These are phyloP conservation scores for Etheostoma nigrum DNA, from an alignment of 2,797 vertebrate genomes.

Conservation along the genomic window DNA sequence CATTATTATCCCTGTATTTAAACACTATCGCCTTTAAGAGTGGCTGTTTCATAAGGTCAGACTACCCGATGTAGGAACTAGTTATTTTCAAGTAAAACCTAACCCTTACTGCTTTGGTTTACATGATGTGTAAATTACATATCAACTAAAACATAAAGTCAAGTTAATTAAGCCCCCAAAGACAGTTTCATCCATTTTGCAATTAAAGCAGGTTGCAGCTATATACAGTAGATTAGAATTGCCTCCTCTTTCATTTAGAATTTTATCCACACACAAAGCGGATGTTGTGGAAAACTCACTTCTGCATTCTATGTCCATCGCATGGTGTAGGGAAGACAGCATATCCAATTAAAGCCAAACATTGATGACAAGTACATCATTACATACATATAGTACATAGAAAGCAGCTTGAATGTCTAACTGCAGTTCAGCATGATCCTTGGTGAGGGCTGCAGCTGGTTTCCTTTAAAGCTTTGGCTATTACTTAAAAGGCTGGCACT, in stretches of 20 bases:
- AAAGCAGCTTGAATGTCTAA: slow-evolving; percentile 33
- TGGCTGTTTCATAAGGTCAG: background rate
- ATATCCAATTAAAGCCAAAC: slow-evolving; percentile 52
- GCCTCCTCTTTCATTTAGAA: slow-evolving; percentile 14
- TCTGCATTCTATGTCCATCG: slow-evolving; percentile 21
- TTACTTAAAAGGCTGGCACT: slow-evolving; percentile 62
- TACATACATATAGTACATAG: slow-evolving; percentile 4
- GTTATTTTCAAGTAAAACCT: background rate
- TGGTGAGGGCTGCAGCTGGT: slow-evolving; percentile 24
- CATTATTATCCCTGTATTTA: background rate
- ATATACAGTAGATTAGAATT: slow-evolving; percentile 18
- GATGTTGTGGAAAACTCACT: slow-evolving; percentile 25
- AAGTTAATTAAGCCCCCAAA: slow-evolving; percentile 20
- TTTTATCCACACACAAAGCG: slow-evolving; percentile 24
- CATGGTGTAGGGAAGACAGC: slow-evolving; percentile 5
- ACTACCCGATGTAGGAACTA: background rate
- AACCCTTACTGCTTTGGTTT: background rate
- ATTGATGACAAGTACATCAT: slow-evolving; percentile 39
- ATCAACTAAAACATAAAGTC: background rate
- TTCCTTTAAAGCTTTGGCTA: slow-evolving; percentile 33
- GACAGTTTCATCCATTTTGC: slow-evolving; percentile 13
- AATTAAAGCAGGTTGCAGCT: slow-evolving; percentile 24
- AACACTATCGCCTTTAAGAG: background rate
- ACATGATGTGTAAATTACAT: background rate
- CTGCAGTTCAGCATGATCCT: slow-evolving; percentile 8